phyloP scores from a whole-genome alignment of 2,113 vertebrate genomes.

The Eublepharis macularius region DNA sequence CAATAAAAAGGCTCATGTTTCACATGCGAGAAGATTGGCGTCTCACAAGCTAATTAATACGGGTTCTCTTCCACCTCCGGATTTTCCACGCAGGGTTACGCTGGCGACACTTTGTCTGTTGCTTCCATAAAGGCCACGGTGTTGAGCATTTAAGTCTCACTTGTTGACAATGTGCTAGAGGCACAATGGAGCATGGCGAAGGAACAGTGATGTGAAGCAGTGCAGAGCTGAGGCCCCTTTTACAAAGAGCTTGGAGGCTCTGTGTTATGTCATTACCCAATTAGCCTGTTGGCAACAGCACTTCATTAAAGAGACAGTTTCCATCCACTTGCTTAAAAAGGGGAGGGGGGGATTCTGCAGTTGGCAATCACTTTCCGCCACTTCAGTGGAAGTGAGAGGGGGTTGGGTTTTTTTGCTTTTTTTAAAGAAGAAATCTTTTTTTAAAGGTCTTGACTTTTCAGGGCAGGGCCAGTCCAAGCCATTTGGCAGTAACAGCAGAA shows the following conservation, averaged over 20 bases:
- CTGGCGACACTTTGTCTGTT: constrained; percentile 82
- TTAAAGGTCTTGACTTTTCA: neutral
- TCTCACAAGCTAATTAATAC: constrained; percentile 71
- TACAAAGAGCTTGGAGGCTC: constrained; percentile 61
- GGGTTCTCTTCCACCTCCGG: constrained; percentile 76
- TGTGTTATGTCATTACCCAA: constrained; percentile 72
- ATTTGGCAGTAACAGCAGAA: neutral
- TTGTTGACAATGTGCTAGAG: constrained; percentile 53
- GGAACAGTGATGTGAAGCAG: constrained; percentile 43
- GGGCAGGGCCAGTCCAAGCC: neutral
- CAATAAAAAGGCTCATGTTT: constrained; percentile 71
- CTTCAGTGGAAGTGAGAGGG: constrained; percentile 33
- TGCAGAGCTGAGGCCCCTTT: constrained; percentile 23
- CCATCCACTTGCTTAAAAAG: constrained; percentile 62
- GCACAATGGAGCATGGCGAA: constrained; percentile 53
- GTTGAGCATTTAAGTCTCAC: constrained; percentile 59
- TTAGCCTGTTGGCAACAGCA: constrained; percentile 72
- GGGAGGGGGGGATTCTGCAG: neutral
- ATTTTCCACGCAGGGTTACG: constrained; percentile 84
- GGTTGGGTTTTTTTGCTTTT: neutral
- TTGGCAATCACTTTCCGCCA: constrained; percentile 46
- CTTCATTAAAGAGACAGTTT: constrained; percentile 70
- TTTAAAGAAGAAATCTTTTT: neutral
- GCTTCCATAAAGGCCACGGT: constrained; percentile 60
- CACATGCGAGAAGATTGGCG: constrained; percentile 67